phyloP scores from a whole-genome alignment of 2,797 vertebrate genomes.

The Lepilemur septentrionalis region DNA sequence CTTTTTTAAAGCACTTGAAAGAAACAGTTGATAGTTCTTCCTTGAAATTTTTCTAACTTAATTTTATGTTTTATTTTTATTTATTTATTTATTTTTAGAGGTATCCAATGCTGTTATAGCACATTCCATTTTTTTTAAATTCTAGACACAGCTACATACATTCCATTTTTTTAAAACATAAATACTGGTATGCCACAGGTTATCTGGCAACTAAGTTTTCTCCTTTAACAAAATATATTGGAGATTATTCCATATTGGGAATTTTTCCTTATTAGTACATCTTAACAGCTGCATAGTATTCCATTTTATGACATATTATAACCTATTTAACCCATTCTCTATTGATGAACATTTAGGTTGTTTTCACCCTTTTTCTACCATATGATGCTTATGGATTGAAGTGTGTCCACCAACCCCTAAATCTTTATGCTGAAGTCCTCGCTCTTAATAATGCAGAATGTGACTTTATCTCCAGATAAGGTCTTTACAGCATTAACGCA shows the following conservation, averaged over 20 bases:
- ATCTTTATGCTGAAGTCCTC: neutral
- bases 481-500: neutral
- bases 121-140: neutral
- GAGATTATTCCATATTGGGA: neutral
- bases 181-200: neutral
- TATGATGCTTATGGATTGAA: neutral
- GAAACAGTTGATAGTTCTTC: neutral
- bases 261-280: neutral
- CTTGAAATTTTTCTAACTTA: conserved; percentile 28
- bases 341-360: neutral
- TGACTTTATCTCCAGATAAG: neutral
- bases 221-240: conserved; percentile 9
- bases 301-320: neutral
- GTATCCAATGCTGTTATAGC: neutral
- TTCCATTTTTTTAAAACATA: neutral
- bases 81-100: neutral
- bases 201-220: neutral
- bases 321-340: neutral
- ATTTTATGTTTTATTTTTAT: conserved; percentile 33
- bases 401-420: neutral
- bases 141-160: no score
- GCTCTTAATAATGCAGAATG: neutral
- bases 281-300: neutral
- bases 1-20: conserved; percentile 11
- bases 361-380: neutral